These are phyloP conservation scores for Plebejus melissa DNA, from an alignment of 2,888 invertebrate species.

Conservation along the genomic window DNA sequence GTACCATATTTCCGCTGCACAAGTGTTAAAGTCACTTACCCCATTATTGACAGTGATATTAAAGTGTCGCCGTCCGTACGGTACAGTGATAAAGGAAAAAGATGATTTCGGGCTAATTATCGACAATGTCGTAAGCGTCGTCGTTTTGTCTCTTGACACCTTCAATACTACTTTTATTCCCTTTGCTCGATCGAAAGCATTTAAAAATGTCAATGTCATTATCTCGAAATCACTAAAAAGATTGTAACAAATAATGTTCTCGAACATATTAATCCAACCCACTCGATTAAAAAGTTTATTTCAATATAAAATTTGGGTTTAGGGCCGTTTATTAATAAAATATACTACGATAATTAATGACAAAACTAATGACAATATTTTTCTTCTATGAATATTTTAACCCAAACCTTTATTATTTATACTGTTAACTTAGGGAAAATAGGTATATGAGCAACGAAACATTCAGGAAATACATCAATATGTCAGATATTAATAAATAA, in stretches of 20 bases:
- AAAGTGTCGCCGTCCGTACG: constrained; percentile 43
- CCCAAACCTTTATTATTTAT: background rate
- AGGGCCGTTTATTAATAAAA: constrained; percentile 2
- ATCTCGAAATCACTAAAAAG: constrained; percentile 34
- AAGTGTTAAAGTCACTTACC: constrained; percentile 38
- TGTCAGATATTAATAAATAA: background rate
- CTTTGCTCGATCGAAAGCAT: constrained; percentile 45
- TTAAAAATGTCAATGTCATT: constrained; percentile 37
- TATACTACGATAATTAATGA: background rate
- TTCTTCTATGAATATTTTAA: constrained; percentile 14
- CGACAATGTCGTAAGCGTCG: constrained; percentile 53
- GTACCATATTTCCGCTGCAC: constrained; percentile 35
- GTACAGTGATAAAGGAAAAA: constrained; percentile 69
- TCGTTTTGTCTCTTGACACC: constrained; percentile 70
- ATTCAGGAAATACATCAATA: background rate
- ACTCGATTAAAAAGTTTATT: constrained; percentile 20
- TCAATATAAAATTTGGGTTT: background rate
- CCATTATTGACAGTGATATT: constrained; percentile 37
- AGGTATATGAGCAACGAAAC: background rate
- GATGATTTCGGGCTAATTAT: constrained; percentile 75
- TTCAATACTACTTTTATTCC: constrained; percentile 58
- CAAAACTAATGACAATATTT: constrained; percentile 6
- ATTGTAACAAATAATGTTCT: constrained; percentile 29
- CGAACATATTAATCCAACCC: constrained; percentile 29
- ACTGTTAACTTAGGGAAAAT: background rate